A percentile compares a stretch with the other conserved stretches of the same genome.
These are phyloP conservation scores for Spinus olivaceus DNA, from an alignment of 2,797 vertebrate genomes.

Conservation along the genomic window DNA sequence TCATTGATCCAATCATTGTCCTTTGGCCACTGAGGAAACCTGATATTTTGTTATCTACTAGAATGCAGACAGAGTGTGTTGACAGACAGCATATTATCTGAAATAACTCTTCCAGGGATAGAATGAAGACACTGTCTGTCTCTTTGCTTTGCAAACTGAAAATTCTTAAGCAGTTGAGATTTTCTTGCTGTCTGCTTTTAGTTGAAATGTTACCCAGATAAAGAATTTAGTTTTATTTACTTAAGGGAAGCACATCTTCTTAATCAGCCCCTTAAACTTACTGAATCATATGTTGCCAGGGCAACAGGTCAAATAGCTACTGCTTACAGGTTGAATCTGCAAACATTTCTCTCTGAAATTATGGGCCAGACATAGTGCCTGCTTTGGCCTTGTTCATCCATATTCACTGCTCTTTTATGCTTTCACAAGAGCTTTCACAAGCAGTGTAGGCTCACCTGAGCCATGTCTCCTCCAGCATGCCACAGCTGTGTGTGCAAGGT, in stretches of 20 bases:
- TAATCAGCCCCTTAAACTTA: background rate
- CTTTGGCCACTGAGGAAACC: background rate
- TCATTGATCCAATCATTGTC: background rate
- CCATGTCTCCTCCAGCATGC: background rate
- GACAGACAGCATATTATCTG: background rate
- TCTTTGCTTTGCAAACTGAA: background rate
- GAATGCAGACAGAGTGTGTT: background rate
- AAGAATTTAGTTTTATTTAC: background rate
- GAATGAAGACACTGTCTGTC: background rate
- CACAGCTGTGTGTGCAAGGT: background rate
- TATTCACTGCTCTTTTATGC: background rate
- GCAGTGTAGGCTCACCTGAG: background rate
- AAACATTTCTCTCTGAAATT: background rate
- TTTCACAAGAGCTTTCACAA: background rate
- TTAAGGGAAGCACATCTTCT: background rate
- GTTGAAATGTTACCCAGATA: background rate
- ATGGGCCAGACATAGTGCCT: background rate
- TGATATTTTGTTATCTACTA: background rate
- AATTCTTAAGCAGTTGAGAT: background rate
- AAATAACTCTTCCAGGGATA: background rate
- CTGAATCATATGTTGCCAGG: background rate
- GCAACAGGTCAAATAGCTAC: background rate
- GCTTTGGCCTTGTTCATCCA: background rate
- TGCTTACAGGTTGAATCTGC: background rate
- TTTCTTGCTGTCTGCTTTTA: background rate